These are phyloP conservation scores for Promerops cafer DNA, from an alignment of 2,113 vertebrate genomes.

Conservation along the genomic window DNA sequence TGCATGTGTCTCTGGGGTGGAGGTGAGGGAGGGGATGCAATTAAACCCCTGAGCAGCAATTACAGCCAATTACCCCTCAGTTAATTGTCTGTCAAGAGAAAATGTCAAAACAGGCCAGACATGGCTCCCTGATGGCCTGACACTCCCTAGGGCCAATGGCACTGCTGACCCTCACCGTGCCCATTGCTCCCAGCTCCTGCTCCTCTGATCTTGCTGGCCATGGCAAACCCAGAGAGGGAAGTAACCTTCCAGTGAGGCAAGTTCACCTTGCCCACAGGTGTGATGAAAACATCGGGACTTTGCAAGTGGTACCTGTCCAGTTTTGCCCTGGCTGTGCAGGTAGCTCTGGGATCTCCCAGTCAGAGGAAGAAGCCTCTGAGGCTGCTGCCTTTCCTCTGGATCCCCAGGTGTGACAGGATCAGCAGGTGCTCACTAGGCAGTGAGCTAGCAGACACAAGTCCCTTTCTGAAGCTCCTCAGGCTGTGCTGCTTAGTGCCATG, in stretches of 20 bases:
- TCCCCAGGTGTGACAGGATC: not conserved
- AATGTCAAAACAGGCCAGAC: conserved; percentile 18
- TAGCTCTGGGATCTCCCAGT: not conserved
- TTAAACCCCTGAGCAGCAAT: conserved; percentile 42
- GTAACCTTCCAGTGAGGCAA: not conserved
- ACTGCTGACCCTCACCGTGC: not conserved
- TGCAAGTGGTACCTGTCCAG: not conserved
- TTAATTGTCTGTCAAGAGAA: conserved; percentile 48
- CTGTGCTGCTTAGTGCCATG: not conserved
- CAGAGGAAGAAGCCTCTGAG: not conserved
- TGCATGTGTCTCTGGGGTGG: conserved; percentile 14
- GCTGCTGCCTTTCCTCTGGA: not conserved
- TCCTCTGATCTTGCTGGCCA: not conserved
- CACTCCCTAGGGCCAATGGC: not conserved
- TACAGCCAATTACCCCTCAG: conserved; percentile 45
- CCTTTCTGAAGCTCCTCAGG: not conserved
- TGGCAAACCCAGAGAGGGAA: not conserved
- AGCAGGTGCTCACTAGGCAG: not conserved
- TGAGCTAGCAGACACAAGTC: not conserved
- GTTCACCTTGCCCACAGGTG: not conserved
- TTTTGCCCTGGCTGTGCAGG: not conserved
- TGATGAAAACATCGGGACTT: not conserved
- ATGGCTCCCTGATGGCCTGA: conserved; percentile 10
- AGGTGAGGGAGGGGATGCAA: not conserved
- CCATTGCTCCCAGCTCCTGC: not conserved